Base-by-base conservation (phyloP, 2,888 invertebrate genomes). In the Venusia cambrica region DNA sequence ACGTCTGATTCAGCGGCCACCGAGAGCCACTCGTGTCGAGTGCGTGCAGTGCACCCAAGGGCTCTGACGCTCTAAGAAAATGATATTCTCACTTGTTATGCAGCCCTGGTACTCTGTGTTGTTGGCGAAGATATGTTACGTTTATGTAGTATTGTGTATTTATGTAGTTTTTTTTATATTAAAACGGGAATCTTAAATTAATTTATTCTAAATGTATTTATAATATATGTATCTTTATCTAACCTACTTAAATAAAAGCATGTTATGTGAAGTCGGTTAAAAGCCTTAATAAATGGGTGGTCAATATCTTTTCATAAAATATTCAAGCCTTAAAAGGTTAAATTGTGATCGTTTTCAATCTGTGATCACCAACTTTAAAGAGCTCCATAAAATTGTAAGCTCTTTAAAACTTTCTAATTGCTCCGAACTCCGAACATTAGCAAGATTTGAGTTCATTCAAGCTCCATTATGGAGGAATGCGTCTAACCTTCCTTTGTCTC, bases 1-100 rank as follows among this genome's bases (percentile, higher is more conserved):
- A 26, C 29, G 46, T 37, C 46, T 46, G 46, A 49, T 35, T 49
- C 49, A 46, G 49, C 49, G 34, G 34, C 34, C 22, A 37, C 13
- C 44, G 39, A 49, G 49, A 37, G 43, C 29, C 39, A 37, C 49
- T 42, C 35, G 32, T 30, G 40, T 37, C 25, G 20, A 48, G 45
- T 40, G 38, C 42, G 43, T 40, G 34, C 35, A 19, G 43, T 40
- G 34, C 35, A 19, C 22, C 19, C 22, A 20, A 35, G 40, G 13
- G 26, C 39, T n/a, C 21, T 8, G 25, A 36, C 29, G 29, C 34
- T 31, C 38, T 35, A 28, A 40, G 54, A 48, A 62, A 58, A 57
- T 55, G 59, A 62, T 59, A 62, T 46, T 36, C 48, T 38, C 32
- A 41, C 56, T 56, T 56, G 59, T 59, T 58, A 59, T 57, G 53